A percentile compares a stretch with the other conserved stretches of the same genome.
phyloP scores from a whole-genome alignment of 2,797 vertebrate genomes.

The Dipus sagitta region DNA sequence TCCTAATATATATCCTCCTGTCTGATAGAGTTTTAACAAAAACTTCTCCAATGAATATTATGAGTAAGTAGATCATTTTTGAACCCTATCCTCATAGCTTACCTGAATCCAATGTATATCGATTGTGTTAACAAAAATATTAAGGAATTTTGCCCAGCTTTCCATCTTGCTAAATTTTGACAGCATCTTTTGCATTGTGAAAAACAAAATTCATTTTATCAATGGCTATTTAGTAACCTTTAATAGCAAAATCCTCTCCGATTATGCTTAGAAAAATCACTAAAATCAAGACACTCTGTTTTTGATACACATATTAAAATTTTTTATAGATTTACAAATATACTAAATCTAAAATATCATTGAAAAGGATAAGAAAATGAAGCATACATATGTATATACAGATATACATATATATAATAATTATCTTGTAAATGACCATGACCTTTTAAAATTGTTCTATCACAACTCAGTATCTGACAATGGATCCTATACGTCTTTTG shows the following conservation, averaged over 20 bases:
- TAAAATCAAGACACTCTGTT: slow-evolving; percentile 9
- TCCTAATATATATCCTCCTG: not conserved
- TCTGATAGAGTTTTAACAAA: not conserved
- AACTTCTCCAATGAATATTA: not conserved
- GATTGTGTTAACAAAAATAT: not conserved
- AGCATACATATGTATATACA: slow-evolving; percentile 8
- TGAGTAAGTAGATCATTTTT: not conserved
- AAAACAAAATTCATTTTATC: slow-evolving; percentile 37
- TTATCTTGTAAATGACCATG: not conserved
- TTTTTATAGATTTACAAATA: slow-evolving; percentile 45
- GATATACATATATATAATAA: not conserved
- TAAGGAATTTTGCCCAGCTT: not conserved
- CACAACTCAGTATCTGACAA: not conserved
- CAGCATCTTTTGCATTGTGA: not conserved
- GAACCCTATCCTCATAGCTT: not conserved
- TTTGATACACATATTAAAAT: not conserved
- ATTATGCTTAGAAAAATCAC: not conserved
- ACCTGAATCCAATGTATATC: slow-evolving; percentile 5
- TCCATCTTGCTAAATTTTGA: slow-evolving; percentile 38
- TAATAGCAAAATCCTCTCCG: not conserved
- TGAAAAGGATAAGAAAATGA: slow-evolving; percentile 29
- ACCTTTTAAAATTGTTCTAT: slow-evolving; percentile 34
- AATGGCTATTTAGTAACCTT: not conserved
- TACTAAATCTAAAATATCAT: not conserved
- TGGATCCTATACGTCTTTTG: not conserved